Evolutionary conservation across 37 sponge, comb jelly and placozoan species (phyloP), one percentile per base, ranked within the genome.

Genomic region (Axinella damicornis): DNA sequence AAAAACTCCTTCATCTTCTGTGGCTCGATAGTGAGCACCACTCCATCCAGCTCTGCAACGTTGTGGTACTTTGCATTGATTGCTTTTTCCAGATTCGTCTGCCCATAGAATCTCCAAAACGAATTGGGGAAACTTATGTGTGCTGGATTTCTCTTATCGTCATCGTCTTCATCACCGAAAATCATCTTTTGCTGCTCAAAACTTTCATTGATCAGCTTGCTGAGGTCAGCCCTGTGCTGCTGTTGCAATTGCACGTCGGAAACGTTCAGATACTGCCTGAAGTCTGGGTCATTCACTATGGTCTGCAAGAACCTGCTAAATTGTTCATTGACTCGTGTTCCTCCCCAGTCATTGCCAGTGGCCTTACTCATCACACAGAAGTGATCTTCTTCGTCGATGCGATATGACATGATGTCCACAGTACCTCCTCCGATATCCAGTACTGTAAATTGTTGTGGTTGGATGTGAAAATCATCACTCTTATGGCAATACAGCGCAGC

Each of bases 311-410:
- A 41, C 35, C 5, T 32, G 1, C 1, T 14, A 64, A 78, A 63
- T 67, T 78, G 65, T 63, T 27, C 20, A 63, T 78, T 78, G 4
- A 78, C 66, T n/a, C 15, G 15, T 33, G 59, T 64, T 24, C 79
- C 79, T 37, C 79, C 79, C 30, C 79, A 61, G 53, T 78, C 79
- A 78, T 78, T 78, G 28, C 79, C 79, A 21, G 15, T 21, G 4
- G 79, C 66, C 24, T 36, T 46, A 9, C 46, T 9, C 4, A 46
- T 9, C 46, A 46, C 9, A 46, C 46, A 46, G 46, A 46, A 12
- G 46, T 9, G 46, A 46, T 46, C 46, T 12, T 9, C 9, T 4
- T 46, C 46, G 9, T 46, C 46, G 46, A 46, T 46, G 46, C 46
- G 46, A 46, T 46, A 46, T 46, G 46, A 46, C 6, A 9, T 46